A percentile compares a stretch with the other conserved stretches of the same genome.
phyloP scores from a whole-genome alignment of 2,113 vertebrate genomes.

The Nothocercus nigrocapillus region DNA sequence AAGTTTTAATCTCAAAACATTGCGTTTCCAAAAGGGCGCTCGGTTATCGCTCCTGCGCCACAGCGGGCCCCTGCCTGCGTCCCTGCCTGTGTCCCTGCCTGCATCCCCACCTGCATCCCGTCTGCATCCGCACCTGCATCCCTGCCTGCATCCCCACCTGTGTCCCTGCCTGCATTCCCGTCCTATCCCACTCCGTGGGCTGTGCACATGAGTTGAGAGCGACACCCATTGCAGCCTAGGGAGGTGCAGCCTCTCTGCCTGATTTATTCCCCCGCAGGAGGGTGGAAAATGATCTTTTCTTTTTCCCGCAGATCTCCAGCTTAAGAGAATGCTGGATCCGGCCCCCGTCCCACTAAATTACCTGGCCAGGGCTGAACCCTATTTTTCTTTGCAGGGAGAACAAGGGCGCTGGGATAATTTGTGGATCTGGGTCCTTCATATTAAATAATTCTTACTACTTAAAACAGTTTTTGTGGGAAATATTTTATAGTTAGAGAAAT shows the following conservation, averaged over 20 bases:
- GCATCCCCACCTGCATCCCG: too few relatives aligned
- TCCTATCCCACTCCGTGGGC: too few relatives aligned
- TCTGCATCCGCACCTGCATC: too few relatives aligned
- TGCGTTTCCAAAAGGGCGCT: neutral
- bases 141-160: too few relatives aligned
- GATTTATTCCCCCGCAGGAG: neutral
- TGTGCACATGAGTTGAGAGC: neutral
- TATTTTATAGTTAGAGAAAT: slow-evolving; percentile 90
- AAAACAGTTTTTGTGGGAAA: slow-evolving; percentile 86
- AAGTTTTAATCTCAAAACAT: neutral
- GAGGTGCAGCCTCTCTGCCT: neutral
- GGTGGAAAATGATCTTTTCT: neutral
- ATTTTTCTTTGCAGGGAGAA: slow-evolving; percentile 72
- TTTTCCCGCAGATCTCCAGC: neutral
- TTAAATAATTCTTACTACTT: slow-evolving; percentile 82
- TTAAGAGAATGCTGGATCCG: slow-evolving; percentile 25
- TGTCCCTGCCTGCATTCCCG: too few relatives aligned
- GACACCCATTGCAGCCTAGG: neutral
- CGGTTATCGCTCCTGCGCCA: too few relatives aligned
- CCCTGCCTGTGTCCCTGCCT: too few relatives aligned
- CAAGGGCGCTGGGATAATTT: slow-evolving; percentile 72
- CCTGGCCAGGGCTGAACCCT: slow-evolving; percentile 56
- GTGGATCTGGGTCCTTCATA: slow-evolving; percentile 74
- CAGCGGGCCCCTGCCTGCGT: too few relatives aligned
- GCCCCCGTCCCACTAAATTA: slow-evolving; percentile 65